Base-by-base conservation (phyloP, 1,140 invertebrate species). In the Conus ventricosus region DNA sequence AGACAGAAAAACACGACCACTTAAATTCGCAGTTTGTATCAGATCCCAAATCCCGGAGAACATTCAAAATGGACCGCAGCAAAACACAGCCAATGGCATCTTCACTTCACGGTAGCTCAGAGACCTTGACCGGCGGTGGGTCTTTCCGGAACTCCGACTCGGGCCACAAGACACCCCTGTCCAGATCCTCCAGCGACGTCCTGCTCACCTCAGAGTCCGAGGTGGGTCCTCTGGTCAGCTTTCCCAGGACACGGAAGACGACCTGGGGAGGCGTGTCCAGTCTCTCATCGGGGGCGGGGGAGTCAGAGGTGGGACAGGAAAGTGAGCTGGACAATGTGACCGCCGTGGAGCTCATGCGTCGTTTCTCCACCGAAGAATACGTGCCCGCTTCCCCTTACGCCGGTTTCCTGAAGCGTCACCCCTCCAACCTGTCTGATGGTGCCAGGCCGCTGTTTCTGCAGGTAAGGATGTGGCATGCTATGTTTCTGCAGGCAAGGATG, bases 341-440 rank as follows among this genome's bases (percentile, higher is more conserved):
- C 11, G 51, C 85, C 39, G 17, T 53, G 0, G 85, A 87, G 23
- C 71, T 87, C 27, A 53, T 71, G n/a, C 85, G 85, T 13, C 85
- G 85, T 6, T 87, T 51, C 75, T 80, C 85, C 25, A n/a, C 53
- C 7, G 80, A 84, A 3, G 80, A 84, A 17, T 88, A 57, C 53
- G 27, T 83, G 71, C 87, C 87, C 1, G 39, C 81, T 25, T 88
- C 87, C 3, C 87, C 87, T 15, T 88, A 75, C 27, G 87, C 87
- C 25, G n/a, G 4, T 5, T 11, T 60, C 39, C 13, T 57, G 13
- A 60, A n/a, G 11, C 60, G 8, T 11, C 15, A 20, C n/a, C 7
- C 87, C 8, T 84, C 87, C 20, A 84, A 53, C 20, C 63, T 83
- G 20, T 88, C 87, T 55, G 87, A 88, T 15, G 81, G 87, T 25